phyloP scores from a whole-genome alignment of 2,797 vertebrate species.

The Danio albolineatus region DNA sequence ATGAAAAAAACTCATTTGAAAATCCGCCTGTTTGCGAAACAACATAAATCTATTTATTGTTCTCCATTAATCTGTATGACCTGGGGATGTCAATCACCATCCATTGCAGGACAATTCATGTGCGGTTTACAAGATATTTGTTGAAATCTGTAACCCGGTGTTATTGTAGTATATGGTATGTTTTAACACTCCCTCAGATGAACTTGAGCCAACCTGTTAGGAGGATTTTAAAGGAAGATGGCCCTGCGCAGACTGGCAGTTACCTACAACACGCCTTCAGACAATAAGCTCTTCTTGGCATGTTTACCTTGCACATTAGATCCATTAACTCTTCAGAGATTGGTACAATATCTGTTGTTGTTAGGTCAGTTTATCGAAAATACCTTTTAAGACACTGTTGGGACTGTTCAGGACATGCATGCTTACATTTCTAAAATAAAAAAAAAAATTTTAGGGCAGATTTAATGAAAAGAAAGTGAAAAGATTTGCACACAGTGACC shows the following conservation, averaged over 20 bases:
- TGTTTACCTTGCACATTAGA: slow-evolving; percentile 35
- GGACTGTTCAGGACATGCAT: background rate
- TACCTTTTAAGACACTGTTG: background rate
- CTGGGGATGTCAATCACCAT: background rate
- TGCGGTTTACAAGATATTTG: background rate
- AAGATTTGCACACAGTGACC: too few relatives aligned
- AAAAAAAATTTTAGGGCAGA: too few relatives aligned
- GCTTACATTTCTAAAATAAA: background rate
- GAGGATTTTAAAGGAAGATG: background rate
- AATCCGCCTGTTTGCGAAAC: too few relatives aligned
- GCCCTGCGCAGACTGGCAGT: background rate
- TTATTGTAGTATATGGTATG: too few relatives aligned
- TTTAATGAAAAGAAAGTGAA: too few relatives aligned
- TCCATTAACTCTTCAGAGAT: slow-evolving; percentile 9
- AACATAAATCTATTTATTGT: too few relatives aligned
- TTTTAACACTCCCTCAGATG: slow-evolving; percentile 18
- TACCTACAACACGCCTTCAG: background rate
- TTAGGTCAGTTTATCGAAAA: background rate
- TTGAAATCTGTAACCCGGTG: background rate
- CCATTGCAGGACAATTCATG: background rate
- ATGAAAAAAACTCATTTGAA: too few relatives aligned
- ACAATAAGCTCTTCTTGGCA: slow-evolving; percentile 37
- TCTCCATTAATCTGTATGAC: background rate
- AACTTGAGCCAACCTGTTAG: background rate
- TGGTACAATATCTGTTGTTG: background rate